These are phyloP conservation scores for Argyrosomus japonicus DNA, from an alignment of 2,113 vertebrate genomes.

Conservation along the genomic window DNA sequence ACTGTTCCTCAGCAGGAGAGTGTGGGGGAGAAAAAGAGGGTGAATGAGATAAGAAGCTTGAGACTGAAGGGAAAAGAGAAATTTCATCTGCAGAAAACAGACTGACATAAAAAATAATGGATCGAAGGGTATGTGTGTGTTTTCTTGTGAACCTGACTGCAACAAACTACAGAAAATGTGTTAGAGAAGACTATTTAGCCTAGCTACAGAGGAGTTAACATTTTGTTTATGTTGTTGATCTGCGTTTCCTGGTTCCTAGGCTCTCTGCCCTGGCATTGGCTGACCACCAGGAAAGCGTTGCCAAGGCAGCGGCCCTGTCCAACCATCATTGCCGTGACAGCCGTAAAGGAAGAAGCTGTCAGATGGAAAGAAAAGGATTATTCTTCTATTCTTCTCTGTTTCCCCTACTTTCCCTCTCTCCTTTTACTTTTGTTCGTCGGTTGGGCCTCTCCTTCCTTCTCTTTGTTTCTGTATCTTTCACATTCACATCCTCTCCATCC, in stretches of 20 bases:
- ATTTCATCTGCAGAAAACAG: constrained; percentile 45
- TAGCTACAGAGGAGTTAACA: constrained; percentile 26
- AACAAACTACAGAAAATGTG: constrained; percentile 1
- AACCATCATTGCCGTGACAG: constrained; percentile 39
- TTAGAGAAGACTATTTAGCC: background rate
- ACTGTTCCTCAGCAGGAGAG: constrained; percentile 47
- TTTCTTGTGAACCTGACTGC: constrained; percentile 12
- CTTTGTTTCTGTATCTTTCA: constrained; percentile 25
- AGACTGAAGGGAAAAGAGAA: constrained; percentile 47
- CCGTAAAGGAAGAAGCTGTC: constrained; percentile 58
- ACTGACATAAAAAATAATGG: constrained; percentile 9
- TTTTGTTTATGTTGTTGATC: constrained; percentile 35
- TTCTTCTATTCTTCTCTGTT: constrained; percentile 36
- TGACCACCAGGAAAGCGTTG: constrained; percentile 48
- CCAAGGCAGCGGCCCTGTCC: constrained; percentile 46
- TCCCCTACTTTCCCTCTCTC: constrained; percentile 12
- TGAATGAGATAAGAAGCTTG: constrained; percentile 56
- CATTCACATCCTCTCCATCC: constrained; percentile 10
- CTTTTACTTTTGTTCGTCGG: constrained; percentile 9
- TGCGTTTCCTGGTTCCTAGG: constrained; percentile 48
- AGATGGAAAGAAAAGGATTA: constrained; percentile 51
- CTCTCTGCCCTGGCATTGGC: constrained; percentile 44
- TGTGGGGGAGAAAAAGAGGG: constrained; percentile 41
- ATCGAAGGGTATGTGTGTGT: background rate
- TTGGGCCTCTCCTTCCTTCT: constrained; percentile 33